Evolutionary conservation across 1,140 invertebrate species (phyloP).

Genomic region (Bombus waltoni): DNA sequence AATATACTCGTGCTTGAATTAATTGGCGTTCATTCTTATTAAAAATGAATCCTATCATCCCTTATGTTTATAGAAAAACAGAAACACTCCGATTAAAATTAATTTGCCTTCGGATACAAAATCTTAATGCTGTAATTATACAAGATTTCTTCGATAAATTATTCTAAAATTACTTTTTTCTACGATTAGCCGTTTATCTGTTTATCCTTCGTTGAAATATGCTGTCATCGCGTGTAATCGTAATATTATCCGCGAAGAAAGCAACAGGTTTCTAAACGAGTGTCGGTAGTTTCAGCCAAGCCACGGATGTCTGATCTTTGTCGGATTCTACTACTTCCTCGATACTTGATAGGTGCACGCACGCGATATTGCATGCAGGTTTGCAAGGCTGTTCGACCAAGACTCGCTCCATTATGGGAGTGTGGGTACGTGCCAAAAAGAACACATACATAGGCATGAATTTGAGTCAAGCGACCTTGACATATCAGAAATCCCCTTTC

Average conservation of each 20-base stretch:
- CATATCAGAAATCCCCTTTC: slow-evolving; percentile 40
- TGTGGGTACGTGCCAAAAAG: slow-evolving; percentile 43
- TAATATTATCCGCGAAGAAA: not conserved
- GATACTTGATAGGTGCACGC: not conserved
- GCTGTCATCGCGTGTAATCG: not conserved
- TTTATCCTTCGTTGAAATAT: not conserved
- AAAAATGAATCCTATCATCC: not conserved
- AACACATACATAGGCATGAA: not conserved
- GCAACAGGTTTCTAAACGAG: not conserved
- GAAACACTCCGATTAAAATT: not conserved
- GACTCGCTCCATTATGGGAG: not conserved
- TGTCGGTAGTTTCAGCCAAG: not conserved
- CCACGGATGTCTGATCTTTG: slow-evolving; percentile 1
- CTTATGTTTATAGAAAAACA: no score
- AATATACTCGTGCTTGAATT: no score
- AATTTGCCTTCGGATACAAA: not conserved
- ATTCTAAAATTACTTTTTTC: not conserved
- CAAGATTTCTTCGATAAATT: not conserved
- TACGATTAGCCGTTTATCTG: not conserved
- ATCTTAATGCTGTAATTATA: not conserved
- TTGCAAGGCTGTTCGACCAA: not conserved
- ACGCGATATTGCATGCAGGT: not conserved
- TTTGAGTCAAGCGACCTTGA: slow-evolving; percentile 20
- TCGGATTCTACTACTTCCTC: slow-evolving; percentile 34
- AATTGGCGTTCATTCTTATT: no score